Evolutionary conservation across 1,140 invertebrate species (phyloP).

Genomic region (Caenorhabditis briggsae): DNA sequence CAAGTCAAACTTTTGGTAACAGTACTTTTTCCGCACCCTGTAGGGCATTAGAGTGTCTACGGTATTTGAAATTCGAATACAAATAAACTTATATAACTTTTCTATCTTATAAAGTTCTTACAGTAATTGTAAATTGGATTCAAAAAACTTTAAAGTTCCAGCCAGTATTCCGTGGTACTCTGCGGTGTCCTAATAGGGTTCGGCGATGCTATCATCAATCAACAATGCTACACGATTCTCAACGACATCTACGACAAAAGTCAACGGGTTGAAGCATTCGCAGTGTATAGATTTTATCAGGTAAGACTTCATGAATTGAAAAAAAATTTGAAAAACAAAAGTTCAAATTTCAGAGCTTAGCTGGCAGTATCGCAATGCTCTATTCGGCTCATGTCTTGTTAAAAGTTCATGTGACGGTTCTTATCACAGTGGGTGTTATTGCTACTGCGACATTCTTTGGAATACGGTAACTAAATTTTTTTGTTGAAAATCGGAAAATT

Average conservation of each 20-base stretch:
- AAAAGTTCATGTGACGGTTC: neutral
- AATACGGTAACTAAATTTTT: constrained; percentile 8
- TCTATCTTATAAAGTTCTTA: too few relatives aligned
- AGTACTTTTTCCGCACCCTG: too few relatives aligned
- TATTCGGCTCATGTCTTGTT: constrained; percentile 23
- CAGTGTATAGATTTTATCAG: constrained; percentile 39
- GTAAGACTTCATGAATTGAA: neutral
- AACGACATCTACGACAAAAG: constrained; percentile 6
- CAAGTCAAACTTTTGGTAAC: too few relatives aligned
- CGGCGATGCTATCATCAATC: constrained; percentile 12
- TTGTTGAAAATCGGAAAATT: too few relatives aligned
- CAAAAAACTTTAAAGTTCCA: neutral
- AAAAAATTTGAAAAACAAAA: too few relatives aligned
- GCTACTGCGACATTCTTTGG: constrained; percentile 26
- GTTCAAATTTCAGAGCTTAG: neutral
- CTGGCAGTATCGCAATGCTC: constrained; percentile 10
- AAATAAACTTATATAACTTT: too few relatives aligned
- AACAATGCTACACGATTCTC: constrained; percentile 44
- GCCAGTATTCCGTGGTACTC: neutral
- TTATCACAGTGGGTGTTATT: neutral
- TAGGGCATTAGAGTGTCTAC: too few relatives aligned
- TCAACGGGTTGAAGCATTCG: constrained; percentile 13
- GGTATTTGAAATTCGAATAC: too few relatives aligned
- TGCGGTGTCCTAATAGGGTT: constrained; percentile 4
- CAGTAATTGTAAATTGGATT: too few relatives aligned